Evolutionary conservation across 1,140 invertebrate species (phyloP).

Genomic region (Plodia interpunctella): DNA sequence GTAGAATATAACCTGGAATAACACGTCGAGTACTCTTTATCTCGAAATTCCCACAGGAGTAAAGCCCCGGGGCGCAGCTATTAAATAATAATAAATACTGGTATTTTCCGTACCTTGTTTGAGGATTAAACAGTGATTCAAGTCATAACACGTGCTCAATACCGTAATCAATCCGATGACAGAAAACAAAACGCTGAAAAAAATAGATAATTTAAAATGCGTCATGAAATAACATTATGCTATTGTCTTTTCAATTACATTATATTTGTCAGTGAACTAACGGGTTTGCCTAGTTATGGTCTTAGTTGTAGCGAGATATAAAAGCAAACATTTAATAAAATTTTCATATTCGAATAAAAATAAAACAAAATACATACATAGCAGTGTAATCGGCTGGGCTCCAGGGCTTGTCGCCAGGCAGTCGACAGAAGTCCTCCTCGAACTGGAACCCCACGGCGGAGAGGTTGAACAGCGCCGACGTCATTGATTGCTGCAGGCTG

Average conservation of each 20-base stretch:
- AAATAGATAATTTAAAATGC: background rate
- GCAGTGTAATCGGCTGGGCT: slow-evolving; percentile 42
- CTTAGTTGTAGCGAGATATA: no score
- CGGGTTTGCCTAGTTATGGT: no score
- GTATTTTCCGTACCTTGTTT: slow-evolving; percentile 38
- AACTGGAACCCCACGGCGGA: slow-evolving; percentile 23
- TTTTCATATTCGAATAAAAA: no score
- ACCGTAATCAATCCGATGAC: slow-evolving; percentile 29
- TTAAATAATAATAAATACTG: no score
- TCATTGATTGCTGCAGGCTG: slow-evolving; percentile 28
- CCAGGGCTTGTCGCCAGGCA: slow-evolving; percentile 41
- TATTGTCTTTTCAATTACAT: no score
- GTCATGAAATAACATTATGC: no score
- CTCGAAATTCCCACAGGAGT: no score
- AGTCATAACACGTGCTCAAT: slow-evolving; percentile 43
- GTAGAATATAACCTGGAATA: no score
- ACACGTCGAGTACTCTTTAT: no score
- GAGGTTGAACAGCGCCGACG: slow-evolving; percentile 24
- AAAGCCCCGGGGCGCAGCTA: no score
- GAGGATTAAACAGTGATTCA: slow-evolving; percentile 25
- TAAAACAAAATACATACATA: slow-evolving; percentile 24
- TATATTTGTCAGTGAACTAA: no score
- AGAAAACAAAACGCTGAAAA: slow-evolving; percentile 36
- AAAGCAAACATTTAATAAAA: no score
- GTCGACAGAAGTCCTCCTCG: slow-evolving; percentile 30